Base-by-base conservation (phyloP, 2,113 vertebrate genomes). In the Toxotes chatareus region DNA sequence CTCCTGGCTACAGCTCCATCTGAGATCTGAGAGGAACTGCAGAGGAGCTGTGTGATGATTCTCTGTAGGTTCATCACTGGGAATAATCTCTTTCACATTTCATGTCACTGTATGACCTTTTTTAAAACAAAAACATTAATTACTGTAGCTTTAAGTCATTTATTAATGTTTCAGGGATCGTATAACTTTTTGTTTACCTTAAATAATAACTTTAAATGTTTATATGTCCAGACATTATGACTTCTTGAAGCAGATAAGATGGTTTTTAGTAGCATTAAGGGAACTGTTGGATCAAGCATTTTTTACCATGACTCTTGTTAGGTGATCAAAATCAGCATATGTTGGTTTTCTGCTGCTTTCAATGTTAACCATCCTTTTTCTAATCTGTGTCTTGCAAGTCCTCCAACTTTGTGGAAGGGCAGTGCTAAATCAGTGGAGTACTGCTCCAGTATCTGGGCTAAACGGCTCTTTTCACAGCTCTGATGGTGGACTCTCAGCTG, bases 391-490 rank as follows among this genome's bases (percentile, higher is more conserved):
- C 34, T 23, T 32, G 4, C 2, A 32, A n/a, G 51, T 69, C 38
- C 46, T 64, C 46, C 42, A 62, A 32, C 47, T 67, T 49, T 64
- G 34, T 40, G 16, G 16, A 47, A 47, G 64, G 11, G 2, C 4
- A 9, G 5, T 0, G 13, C 36, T 55, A 49, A 71, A 71, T 80
- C 79, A 67, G 61, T 19, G 47, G 49, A n/a, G 66, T 21, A 2
- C 13, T 11, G 4, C 6, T 74, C 59, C 36, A 46, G 55, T 44
- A 23, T 38, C 12, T 2, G 36, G 49, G 56, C 17, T 0, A 60
- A 55, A 60, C 21, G 13, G 77, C 74, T 85, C 85, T 40, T 76
- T 80, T 87, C 42, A 61, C 78, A 38, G 60, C 73, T 69, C 31
- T 51, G 44, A 38, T 36, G 65, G 57, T 74, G 44, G 60, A 75